Evolutionary conservation across 2,797 vertebrate species (phyloP), one percentile per base, ranked within the genome.

Genomic region (Ispidina picta): DNA sequence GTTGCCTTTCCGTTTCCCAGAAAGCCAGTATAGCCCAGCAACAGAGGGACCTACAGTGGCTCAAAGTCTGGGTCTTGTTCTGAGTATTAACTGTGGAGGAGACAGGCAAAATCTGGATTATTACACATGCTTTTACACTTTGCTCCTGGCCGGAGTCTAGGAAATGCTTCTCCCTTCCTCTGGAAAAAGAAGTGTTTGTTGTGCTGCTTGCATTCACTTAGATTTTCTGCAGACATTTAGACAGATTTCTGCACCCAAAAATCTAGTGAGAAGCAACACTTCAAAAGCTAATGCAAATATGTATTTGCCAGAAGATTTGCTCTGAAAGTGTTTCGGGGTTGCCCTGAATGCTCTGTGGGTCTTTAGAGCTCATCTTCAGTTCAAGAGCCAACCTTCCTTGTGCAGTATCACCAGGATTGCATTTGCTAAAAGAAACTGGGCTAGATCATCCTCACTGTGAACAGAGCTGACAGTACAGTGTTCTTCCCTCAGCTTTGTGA

Each of bases 401-500:
- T 6, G 31, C 62, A 64, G 17, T 31, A 59, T 15, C 22, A 23
- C 65, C 39, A 69, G 49, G 39, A 18, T 2, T 65, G 29, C 7
- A 11, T 9, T 72, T 46, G 26, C 65, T 44, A 18, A 52, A 66
- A 66, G 39, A 84, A 81, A 75, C 16, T 39, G 69, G 84, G 59
- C 48, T 83, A 39, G 23, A 4, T 41, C 0, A 0, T 62, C 58
- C 75, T 87, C 55, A 11, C 62, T 75, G 44, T 14, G 70, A 86
- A 48, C 7, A 9, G 75, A 83, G 65, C 0, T 86, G 90, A 55
- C 86, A 88, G 23, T 25, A 46, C 29, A 55, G 41, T 4, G 62
- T 51, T 58, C 25, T 39, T 74, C 65, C 83, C 41, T 90, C 86
- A 77, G 59, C 81, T 86, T 74, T 49, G 51, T 58, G 86, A 49